Evolutionary conservation across 2,113 vertebrate species (phyloP), one percentile per base, ranked within the genome.

Genomic region (Galeopterus variegatus): DNA sequence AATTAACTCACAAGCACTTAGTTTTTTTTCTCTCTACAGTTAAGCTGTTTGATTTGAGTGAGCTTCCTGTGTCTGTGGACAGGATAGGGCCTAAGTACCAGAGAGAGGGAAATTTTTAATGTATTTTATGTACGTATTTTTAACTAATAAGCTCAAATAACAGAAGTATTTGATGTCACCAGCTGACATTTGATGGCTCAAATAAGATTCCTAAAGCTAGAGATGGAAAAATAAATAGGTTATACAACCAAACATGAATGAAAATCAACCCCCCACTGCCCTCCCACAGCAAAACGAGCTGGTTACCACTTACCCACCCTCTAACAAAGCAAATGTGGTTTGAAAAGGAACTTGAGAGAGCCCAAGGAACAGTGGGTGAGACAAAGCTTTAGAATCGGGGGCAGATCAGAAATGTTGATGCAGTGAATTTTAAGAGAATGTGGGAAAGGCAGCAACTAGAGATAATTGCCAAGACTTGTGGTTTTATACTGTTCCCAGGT

Each of bases 1-100:
- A 96, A 92, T 33, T 86, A 95, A 95, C 83, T 64, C 69, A 50
- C 33, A 85, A 83, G 69, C 85, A 97, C 28, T 50, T 0, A 0
- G 96, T 48, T 13, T 54, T 26, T n/a, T 73, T n/a, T n/a, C 56
- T 87, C 23, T 89, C 14, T 41, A 3, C 50, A 79, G 69, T 33
- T 24, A 54, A 67, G 41, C 21, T 50, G 54, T 72, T 3, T 60
- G 73, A 92, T 21, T 12, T 50, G 31, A 62, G 56, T 50, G 31
- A 62, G 56, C 45, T 36, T 28, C 48, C 21, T 28, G 41, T 0
- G 1, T 82, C 67, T 58, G 21, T 7, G 1, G 10, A 54, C 15
- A 64, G 83, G 28, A 54, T 0, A 50, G 31, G 73, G 56, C 28
- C 56, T 48, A 24, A 50, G 81, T 15, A 21, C 26, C 50, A 41